Conservation (phyloP, 1,140 invertebrate species). For the Dryas iulia region DNA sequence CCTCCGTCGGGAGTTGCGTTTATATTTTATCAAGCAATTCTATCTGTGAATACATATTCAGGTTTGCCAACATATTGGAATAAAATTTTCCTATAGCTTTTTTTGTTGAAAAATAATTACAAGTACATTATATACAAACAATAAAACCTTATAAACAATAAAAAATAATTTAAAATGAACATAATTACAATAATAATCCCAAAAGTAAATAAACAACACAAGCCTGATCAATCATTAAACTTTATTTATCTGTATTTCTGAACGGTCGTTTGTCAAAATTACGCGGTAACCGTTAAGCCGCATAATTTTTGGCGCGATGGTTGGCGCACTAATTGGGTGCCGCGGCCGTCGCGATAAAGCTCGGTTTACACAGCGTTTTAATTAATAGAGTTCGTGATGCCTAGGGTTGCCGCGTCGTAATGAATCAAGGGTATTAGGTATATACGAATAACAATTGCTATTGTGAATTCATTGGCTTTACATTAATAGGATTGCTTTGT, state of each 20-base stretch:
- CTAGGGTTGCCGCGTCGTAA: conserved; percentile 45
- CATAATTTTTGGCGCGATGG: conserved; percentile 71
- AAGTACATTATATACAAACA: not conserved
- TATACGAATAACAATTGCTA: conserved; percentile 16
- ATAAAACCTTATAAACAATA: not conserved
- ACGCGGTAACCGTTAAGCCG: conserved; percentile 66
- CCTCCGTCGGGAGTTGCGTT: conserved; percentile 40
- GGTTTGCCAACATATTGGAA: not conserved
- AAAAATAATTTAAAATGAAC: not conserved
- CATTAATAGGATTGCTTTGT: conserved; percentile 9
- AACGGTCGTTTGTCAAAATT: conserved; percentile 73
- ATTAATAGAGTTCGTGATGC: conserved; percentile 71
- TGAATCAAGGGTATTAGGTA: conserved; percentile 28
- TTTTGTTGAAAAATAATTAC: not conserved
- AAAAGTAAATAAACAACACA: not conserved
- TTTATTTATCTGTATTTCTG: conserved; percentile 48
- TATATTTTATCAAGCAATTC: conserved; percentile 32
- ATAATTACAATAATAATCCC: not conserved
- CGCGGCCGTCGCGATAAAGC: conserved; percentile 68
- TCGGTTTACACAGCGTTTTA: conserved; percentile 77
- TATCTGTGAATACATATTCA: not conserved
- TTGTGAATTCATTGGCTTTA: conserved; percentile 10
- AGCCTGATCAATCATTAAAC: conserved; percentile 32
- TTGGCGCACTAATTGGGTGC: conserved; percentile 66
- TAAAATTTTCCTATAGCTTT: not conserved